phyloP scores from a whole-genome alignment of 1,140 invertebrate genomes.

The Drosophila cardini region DNA sequence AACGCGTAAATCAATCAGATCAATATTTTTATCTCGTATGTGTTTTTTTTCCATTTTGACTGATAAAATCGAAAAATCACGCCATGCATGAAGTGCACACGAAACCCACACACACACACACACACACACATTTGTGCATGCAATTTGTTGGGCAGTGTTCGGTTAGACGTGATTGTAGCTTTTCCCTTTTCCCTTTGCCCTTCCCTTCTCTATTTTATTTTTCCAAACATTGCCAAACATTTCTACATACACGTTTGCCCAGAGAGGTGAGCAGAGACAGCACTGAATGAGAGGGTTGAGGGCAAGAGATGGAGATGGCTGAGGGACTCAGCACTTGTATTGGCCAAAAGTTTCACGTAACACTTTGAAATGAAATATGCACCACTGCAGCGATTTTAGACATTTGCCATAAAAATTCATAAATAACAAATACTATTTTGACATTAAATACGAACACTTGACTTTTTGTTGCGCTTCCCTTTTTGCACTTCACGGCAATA shows the following conservation, averaged over 20 bases:
- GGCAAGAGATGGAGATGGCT: not conserved
- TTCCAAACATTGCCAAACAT: slow-evolving; percentile 31
- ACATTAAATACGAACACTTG: slow-evolving; percentile 41
- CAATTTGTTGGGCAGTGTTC: slow-evolving; percentile 38
- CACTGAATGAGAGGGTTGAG: slow-evolving; percentile 1
- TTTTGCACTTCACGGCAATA: not conserved
- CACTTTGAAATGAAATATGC: slow-evolving; percentile 70
- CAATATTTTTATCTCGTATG: slow-evolving; percentile 34
- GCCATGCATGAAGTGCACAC: slow-evolving; percentile 45
- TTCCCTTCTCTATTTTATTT: slow-evolving; percentile 16
- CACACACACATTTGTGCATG: slow-evolving; percentile 1
- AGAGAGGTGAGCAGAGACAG: slow-evolving; percentile 4
- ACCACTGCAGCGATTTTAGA: slow-evolving; percentile 68
- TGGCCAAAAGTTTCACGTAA: slow-evolving; percentile 63
- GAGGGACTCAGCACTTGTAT: slow-evolving; percentile 12
- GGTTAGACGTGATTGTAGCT: slow-evolving; percentile 39
- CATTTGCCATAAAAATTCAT: slow-evolving; percentile 58
- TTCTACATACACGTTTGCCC: slow-evolving; percentile 1
- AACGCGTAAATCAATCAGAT: slow-evolving; percentile 60
- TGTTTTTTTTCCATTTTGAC: slow-evolving; percentile 35
- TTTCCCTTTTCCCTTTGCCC: slow-evolving; percentile 18
- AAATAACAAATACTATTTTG: slow-evolving; percentile 57
- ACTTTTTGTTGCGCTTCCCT: not conserved
- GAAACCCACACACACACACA: slow-evolving; percentile 1
- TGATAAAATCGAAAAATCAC: slow-evolving; percentile 63